A percentile compares a stretch with the other conserved stretches of the same genome.
phyloP scores from a whole-genome alignment of 2,113 vertebrate genomes.

The Xiphophorus maculatus region DNA sequence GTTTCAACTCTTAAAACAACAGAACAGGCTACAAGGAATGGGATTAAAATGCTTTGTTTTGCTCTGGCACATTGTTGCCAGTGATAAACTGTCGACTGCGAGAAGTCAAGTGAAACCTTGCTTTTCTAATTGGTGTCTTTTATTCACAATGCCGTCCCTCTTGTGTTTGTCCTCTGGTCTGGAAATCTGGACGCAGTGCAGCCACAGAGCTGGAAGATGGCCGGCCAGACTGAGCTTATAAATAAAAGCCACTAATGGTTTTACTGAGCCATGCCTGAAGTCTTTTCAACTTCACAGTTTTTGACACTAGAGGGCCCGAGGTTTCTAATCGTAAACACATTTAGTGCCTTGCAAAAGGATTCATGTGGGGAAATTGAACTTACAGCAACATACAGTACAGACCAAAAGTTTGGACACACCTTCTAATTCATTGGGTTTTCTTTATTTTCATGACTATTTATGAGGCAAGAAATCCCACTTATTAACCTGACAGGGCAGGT shows the following conservation, averaged over 20 bases:
- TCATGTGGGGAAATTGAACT: too few relatives aligned
- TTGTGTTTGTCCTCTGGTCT: constrained; percentile 43
- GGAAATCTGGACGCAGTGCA: constrained; percentile 39
- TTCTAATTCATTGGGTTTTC: too few relatives aligned
- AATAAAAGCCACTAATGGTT: constrained; percentile 31
- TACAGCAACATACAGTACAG: too few relatives aligned
- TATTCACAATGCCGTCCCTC: constrained; percentile 11
- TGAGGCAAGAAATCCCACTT: too few relatives aligned
- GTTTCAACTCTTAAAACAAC: constrained; percentile 1
- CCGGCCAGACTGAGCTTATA: constrained; percentile 28
- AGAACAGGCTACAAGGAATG: constrained; percentile 9
- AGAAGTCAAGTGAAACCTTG: constrained; percentile 45
- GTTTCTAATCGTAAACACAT: constrained; percentile 35
- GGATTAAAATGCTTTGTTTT: constrained; percentile 15
- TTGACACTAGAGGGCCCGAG: constrained; percentile 28
- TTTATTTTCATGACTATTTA: too few relatives aligned
- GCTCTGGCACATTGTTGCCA: constrained; percentile 33
- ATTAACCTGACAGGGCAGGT: too few relatives aligned
- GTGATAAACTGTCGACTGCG: constrained; percentile 38
- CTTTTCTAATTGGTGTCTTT: constrained; percentile 33
- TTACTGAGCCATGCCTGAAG: constrained; percentile 22
- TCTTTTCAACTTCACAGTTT: constrained; percentile 33
- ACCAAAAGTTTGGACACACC: too few relatives aligned
- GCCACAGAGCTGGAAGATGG: constrained; percentile 34
- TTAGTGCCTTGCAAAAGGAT: neutral